Conservation (phyloP, 1,140 invertebrate genomes). For the Tetragnatha versicolor region DNA sequence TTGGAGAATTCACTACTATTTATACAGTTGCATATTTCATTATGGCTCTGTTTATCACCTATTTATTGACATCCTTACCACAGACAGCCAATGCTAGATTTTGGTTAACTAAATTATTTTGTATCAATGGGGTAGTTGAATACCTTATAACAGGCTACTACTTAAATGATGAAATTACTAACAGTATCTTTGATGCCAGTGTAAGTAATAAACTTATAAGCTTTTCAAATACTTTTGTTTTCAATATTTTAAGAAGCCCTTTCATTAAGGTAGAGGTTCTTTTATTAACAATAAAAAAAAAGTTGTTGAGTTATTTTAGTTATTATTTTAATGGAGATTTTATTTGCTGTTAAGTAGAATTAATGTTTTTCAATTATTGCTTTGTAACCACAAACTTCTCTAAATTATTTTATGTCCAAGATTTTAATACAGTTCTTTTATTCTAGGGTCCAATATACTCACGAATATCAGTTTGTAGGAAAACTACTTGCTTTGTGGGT, state of each 20-base stretch:
- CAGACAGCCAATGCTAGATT: conserved; percentile 67
- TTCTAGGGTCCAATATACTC: conserved; percentile 60
- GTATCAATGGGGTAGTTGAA: conserved; percentile 64
- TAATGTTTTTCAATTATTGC: too few relatives aligned
- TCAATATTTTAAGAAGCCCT: too few relatives aligned
- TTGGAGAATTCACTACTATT: conserved; percentile 70
- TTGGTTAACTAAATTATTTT: too few relatives aligned
- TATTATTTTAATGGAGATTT: too few relatives aligned
- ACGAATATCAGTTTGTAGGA: conserved; percentile 61
- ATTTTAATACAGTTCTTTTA: conserved; percentile 36
- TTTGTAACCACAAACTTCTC: too few relatives aligned
- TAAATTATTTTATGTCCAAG: too few relatives aligned
- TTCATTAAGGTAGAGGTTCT: too few relatives aligned
- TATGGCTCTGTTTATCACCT: conserved; percentile 66
- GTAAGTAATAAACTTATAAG: conserved; percentile 17
- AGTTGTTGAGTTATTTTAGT: too few relatives aligned
- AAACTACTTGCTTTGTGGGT: conserved; percentile 57
- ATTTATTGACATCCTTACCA: conserved; percentile 68
- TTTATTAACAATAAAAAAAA: too few relatives aligned
- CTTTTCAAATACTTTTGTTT: neutral
- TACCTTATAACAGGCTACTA: conserved; percentile 55
- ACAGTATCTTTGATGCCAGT: conserved; percentile 23
- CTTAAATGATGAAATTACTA: conserved; percentile 29
- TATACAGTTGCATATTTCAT: conserved; percentile 70
- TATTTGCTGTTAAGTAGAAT: too few relatives aligned